A percentile compares a stretch with the other conserved stretches of the same genome.
Evolutionary conservation across 2,888 invertebrate genomes (phyloP).

Genomic region (Himalopsyche kuldschensis): DNA sequence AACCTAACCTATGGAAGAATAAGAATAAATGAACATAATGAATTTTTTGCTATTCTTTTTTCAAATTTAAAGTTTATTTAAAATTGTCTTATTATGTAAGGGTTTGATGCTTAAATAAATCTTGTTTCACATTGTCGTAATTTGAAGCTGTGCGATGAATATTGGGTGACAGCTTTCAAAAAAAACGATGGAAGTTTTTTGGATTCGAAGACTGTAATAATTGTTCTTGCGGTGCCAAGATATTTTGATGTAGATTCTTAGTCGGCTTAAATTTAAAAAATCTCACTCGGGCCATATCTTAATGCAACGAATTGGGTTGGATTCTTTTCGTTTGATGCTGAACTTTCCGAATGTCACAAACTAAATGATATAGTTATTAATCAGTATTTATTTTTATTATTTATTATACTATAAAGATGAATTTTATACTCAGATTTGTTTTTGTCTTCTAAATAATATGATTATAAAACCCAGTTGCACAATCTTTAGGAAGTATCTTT

Average conservation of each 20-base stretch:
- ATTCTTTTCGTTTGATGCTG: background rate
- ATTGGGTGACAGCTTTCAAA: background rate
- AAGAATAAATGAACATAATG: too few species aligned
- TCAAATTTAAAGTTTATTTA: too few species aligned
- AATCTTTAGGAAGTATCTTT: background rate
- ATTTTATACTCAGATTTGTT: background rate
- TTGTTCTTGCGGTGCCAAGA: background rate
- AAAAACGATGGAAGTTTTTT: background rate
- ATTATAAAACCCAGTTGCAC: background rate
- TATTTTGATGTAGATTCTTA: background rate
- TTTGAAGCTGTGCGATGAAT: too few species aligned
- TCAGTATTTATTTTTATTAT: background rate
- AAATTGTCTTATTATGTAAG: too few species aligned
- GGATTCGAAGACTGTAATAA: background rate
- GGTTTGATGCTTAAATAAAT: too few species aligned
- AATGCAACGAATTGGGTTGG: background rate
- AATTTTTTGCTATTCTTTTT: too few species aligned
- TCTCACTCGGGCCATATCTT: background rate
- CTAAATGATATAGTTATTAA: background rate
- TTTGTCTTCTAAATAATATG: background rate
- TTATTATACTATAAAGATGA: background rate
- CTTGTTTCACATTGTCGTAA: too few species aligned
- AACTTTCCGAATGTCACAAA: background rate
- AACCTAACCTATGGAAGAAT: too few species aligned
- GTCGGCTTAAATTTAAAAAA: background rate